Evolutionary conservation across 2,797 vertebrate species (phyloP).

Genomic region (Peromyscus melanophrys): DNA sequence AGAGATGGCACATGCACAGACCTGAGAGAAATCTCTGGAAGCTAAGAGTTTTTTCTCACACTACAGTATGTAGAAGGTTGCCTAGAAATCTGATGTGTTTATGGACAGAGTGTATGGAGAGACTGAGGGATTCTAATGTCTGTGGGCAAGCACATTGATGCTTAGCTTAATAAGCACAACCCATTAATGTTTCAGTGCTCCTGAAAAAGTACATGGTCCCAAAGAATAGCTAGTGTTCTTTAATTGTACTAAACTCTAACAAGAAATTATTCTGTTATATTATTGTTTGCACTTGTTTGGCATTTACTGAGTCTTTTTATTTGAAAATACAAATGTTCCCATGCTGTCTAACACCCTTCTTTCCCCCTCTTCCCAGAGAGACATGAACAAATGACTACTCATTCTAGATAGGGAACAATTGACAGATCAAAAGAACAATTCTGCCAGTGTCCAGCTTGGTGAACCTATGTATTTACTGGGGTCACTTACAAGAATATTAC

Average conservation of each 20-base stretch:
- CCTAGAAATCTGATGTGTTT: not conserved
- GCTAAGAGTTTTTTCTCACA: not conserved
- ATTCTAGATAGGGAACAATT: too few species aligned
- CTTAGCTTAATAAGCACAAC: not conserved
- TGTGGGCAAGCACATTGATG: not conserved
- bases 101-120: not conserved
- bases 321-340: not conserved
- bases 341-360: not conserved
- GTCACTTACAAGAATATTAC: not conserved
- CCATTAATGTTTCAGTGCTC: not conserved
- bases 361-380: too few species aligned
- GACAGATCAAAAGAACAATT: not conserved
- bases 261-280: not conserved
- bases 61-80: not conserved
- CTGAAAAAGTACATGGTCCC: not conserved
- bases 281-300: not conserved
- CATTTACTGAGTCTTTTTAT: not conserved
- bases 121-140: not conserved
- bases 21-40: not conserved
- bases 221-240: not conserved
- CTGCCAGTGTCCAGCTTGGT: not conserved
- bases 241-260: not conserved
- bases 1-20: fast-evolving
- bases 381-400: not conserved
- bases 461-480: too few species aligned